Conservation (phyloP, 2,113 vertebrate species). For the Plotosus lineatus region DNA sequence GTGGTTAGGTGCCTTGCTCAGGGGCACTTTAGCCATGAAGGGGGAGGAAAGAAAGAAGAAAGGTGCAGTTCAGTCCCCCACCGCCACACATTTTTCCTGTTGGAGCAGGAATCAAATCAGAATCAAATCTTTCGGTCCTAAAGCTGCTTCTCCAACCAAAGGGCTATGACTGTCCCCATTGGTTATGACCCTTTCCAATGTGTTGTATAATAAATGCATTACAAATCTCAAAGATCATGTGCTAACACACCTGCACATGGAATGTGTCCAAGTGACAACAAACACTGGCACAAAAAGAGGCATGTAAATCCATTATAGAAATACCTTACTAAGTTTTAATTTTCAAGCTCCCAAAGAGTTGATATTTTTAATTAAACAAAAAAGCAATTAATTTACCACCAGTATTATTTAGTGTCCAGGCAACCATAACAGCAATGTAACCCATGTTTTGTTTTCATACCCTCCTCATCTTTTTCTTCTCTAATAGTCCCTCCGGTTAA, state of each 20-base stretch:
- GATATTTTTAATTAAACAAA: neutral
- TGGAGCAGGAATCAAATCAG: no score
- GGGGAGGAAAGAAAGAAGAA: no score
- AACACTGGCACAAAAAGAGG: slow-evolving; percentile 47
- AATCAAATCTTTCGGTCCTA: no score
- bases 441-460: no score
- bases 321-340: neutral
- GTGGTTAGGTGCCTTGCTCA: no score
- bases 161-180: no score
- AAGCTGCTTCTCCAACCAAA: no score
- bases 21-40: no score
- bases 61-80: no score
- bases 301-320: neutral
- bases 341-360: neutral
- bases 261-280: slow-evolving; percentile 68
- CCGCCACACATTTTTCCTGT: no score
- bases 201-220: slow-evolving; percentile 64
- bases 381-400: neutral
- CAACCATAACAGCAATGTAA: neutral
- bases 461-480: slow-evolving; percentile 31
- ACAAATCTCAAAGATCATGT: slow-evolving; percentile 55
- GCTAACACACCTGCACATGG: slow-evolving; percentile 69
- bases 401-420: neutral
- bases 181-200: slow-evolving; percentile 61
- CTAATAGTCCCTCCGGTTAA: slow-evolving; percentile 46